Base-by-base conservation (phyloP, 2,797 vertebrate species). In the Crenichthys baileyi region DNA sequence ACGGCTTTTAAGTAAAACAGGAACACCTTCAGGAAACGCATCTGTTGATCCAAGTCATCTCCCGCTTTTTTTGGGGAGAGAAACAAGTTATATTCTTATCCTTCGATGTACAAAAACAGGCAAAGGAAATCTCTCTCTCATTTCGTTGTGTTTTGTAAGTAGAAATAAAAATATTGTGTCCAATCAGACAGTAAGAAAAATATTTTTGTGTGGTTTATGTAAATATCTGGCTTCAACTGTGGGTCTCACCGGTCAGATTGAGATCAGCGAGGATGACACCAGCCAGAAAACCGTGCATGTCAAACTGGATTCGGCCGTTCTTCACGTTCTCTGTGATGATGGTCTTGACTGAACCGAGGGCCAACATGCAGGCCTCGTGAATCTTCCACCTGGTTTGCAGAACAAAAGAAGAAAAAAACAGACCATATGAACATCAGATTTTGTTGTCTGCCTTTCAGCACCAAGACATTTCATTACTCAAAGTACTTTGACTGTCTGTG, bases 251-350 rank as follows among this genome's bases (percentile, higher is more conserved):
- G 88, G 97, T 91, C 53, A 99, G 93, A 92, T 97, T 99, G 90
- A 99, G 98, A 90, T 99, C 98, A 44, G 96, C 96, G 12, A 99
- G 96, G 79, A 99, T 97, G 5, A 99, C 98, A 0, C 92, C 94
- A 48, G 98, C 98, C 83, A 99, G 95, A 94, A 99, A 99, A 24
- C 97, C 98, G 0, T 99, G 97, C 98, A 99, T 98, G 91, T 99
- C 97, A 53, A 99, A 99, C 88, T 99, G 98, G 82, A 99, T 95
- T 1, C 97, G 96, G 36, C 98, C 98, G 3, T 95, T 98, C 91
- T 99, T 98, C 88, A 99, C 97, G 0, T 97, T 98, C 89, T 99
- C 98, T 7, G 98, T 97, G 88, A 99, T 96, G 84, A 97, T 96
- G 72, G 97, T 97, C 93, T 99, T 99, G 79, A 99, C 98, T 0